These are phyloP conservation scores for Clupea harengus DNA, from an alignment of 2,113 vertebrate species.

Conservation along the genomic window DNA sequence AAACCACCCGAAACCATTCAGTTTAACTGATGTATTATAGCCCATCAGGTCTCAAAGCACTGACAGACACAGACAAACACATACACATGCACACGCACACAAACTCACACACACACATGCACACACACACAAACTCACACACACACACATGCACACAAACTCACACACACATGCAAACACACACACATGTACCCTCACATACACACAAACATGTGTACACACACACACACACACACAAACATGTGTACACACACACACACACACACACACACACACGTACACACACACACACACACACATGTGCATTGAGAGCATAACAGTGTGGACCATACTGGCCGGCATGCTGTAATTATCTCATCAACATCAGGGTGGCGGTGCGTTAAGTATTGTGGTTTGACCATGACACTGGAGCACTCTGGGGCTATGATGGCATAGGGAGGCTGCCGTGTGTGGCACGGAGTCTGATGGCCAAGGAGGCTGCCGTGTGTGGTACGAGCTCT, in stretches of 20 bases:
- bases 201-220: background rate
- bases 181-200: background rate
- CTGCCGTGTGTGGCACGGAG: background rate
- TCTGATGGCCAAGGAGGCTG: no score
- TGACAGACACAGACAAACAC: background rate
- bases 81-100: background rate
- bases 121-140: background rate
- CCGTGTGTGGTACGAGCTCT: no score
- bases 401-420: background rate
- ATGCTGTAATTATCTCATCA: conserved; percentile 16
- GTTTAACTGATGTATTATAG: background rate
- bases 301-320: background rate
- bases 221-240: background rate
- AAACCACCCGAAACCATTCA: no score
- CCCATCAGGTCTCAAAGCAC: background rate
- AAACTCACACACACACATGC: background rate
- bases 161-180: no score
- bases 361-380: background rate
- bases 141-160: background rate
- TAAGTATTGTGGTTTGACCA: no score
- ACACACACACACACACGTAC: background rate
- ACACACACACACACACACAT: background rate
- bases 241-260: background rate
- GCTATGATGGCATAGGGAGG: background rate
- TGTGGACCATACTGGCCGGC: background rate